Evolutionary conservation across 2,888 invertebrate species (phyloP).

Genomic region (Hydroisotoma schaefferi): DNA sequence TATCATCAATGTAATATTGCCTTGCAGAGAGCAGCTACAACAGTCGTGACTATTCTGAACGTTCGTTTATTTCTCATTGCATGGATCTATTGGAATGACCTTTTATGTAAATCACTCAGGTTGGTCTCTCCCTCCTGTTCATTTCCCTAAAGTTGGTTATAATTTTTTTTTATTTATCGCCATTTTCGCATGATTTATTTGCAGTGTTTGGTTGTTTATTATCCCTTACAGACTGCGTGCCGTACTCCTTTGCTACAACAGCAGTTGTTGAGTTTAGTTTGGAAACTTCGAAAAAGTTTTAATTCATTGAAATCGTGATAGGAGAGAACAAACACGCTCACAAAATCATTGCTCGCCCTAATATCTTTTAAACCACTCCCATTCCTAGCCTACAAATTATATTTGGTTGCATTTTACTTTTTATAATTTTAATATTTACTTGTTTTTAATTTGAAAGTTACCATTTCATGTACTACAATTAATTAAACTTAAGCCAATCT

Average conservation of each 20-base stretch:
- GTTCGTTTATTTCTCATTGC: not conserved
- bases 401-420: not conserved
- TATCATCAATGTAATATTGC: too few species aligned
- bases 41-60: conserved; percentile 10
- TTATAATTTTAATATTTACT: too few species aligned
- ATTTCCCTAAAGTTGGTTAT: too few species aligned
- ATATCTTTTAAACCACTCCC: not conserved
- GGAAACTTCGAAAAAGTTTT: not conserved
- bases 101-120: not conserved
- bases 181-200: conserved; percentile 15
- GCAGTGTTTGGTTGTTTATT: conserved; percentile 21
- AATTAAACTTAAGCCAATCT: too few species aligned
- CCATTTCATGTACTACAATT: too few species aligned
- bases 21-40: conserved; percentile 14
- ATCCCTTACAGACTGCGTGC: conserved; percentile 42
- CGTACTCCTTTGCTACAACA: conserved; percentile 44
- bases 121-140: conserved; percentile 11
- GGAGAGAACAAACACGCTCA: not conserved
- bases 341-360: not conserved
- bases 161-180: too few species aligned
- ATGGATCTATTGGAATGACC: conserved; percentile 13
- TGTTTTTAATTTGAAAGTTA: too few species aligned
- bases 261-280: conserved; percentile 8
- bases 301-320: not conserved
- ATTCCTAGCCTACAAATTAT: not conserved